phyloP scores from a whole-genome alignment of 2,888 invertebrate genomes.

The Megalurothrips usitatus region DNA sequence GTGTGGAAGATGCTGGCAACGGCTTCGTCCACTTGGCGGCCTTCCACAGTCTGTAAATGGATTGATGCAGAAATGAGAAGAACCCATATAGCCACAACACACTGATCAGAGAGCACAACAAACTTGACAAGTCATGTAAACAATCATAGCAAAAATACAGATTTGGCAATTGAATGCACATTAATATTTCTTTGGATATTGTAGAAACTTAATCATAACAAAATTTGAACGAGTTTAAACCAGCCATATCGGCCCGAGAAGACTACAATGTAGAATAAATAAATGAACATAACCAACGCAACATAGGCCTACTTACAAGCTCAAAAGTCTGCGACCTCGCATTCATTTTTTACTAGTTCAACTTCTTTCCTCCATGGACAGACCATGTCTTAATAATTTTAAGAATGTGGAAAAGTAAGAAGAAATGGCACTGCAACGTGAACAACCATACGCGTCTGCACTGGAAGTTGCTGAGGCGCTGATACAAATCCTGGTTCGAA shows the following conservation, averaged over 20 bases:
- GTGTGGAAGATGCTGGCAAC: slow-evolving; percentile 89
- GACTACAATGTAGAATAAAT: background rate
- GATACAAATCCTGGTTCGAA: slow-evolving; percentile 14
- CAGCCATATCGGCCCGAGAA: too few species aligned
- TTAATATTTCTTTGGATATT: background rate
- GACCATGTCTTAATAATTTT: slow-evolving; percentile 25
- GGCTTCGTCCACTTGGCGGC: slow-evolving; percentile 87
- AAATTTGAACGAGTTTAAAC: too few species aligned
- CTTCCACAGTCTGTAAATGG: slow-evolving; percentile 64
- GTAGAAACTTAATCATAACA: background rate
- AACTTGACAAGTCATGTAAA: slow-evolving; percentile 25
- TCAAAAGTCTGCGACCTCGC: slow-evolving; percentile 48
- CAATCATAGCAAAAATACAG: background rate
- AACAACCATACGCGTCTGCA: background rate
- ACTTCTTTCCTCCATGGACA: slow-evolving; percentile 28
- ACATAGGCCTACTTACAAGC: slow-evolving; percentile 43
- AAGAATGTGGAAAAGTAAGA: background rate
- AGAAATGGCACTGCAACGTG: background rate
- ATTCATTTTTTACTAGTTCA: slow-evolving; percentile 44
- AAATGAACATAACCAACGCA: slow-evolving; percentile 21
- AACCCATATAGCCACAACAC: too few species aligned
- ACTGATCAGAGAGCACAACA: background rate
- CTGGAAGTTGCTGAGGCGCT: background rate
- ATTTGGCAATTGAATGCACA: too few species aligned
- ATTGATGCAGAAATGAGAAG: background rate